Percentiles rank a stretch among this genome's conserved stretches.
phyloP scores from a whole-genome alignment of 64 coral and sea anemone genomes.

The Cladopsammia gracilis region DNA sequence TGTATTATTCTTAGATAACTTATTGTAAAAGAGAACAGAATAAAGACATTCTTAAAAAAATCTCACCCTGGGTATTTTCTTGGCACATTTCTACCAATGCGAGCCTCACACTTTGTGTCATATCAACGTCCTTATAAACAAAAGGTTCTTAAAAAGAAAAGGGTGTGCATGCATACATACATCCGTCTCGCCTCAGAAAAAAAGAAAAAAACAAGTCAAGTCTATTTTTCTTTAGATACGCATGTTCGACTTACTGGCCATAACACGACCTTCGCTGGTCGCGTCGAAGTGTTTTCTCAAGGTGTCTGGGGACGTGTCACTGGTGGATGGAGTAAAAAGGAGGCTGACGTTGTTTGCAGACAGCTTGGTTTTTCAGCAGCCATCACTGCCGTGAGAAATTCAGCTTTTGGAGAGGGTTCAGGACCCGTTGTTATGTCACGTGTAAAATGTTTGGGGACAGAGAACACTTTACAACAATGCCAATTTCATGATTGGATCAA shows the following conservation, averaged over 20 bases:
- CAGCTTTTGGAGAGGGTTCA: neutral
- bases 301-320: slow-evolving; percentile 15
- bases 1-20: too few species aligned
- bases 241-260: neutral
- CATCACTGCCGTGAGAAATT: neutral
- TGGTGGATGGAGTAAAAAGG: neutral
- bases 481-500: neutral
- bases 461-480: slow-evolving; percentile 24
- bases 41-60: too few species aligned
- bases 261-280: slow-evolving; percentile 10
- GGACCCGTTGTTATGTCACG: neutral
- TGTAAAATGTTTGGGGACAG: neutral
- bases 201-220: too few species aligned
- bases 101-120: too few species aligned
- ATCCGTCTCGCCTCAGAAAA: too few species aligned
- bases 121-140: too few species aligned
- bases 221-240: neutral
- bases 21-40: too few species aligned
- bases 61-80: too few species aligned
- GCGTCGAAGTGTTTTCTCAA: slow-evolving; percentile 10
- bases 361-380: slow-evolving; percentile 9
- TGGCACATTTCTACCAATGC: too few species aligned
- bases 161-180: too few species aligned
- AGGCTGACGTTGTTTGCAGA: slow-evolving; percentile 11
- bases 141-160: too few species aligned